Base-by-base conservation (phyloP, 2,888 invertebrate genomes). In the Malacosoma neustria region DNA sequence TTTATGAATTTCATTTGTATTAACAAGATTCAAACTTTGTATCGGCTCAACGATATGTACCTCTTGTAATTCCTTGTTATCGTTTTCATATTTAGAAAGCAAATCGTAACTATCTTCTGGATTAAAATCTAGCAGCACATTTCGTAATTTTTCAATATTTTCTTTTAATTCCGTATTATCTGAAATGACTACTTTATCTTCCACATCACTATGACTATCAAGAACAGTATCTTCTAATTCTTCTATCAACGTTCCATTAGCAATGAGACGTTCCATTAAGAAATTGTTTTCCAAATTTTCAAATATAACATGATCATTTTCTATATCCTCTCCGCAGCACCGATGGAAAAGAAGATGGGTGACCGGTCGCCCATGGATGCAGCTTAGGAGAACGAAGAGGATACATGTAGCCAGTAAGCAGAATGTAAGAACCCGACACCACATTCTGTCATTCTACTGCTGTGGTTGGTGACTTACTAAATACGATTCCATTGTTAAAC, bases 401-500 rank as follows among this genome's bases (percentile, higher is more conserved):
- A 80, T 61, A 0, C 81, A 38, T 2, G 73, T 65, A 0, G 79
- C 77, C 3, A 84, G 47, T 0, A 79, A 41, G 36, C 82, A 84
- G 41, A 84, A 84, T 0, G 70, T 71, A 2, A 82, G 38, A 30
- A 81, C 62, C 36, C 82, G 51, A 50, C 80, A 75, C 82, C 75
- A 80, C 84, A 82, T 79, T 45, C 57, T 63, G 31, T 33, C 29
- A 22, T 37, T 42, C 41, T 37, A 22, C 14, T 13, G 7, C 6
- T 13, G 7, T 30, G 3, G 4, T n/a, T 12, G 14, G 13, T 34
- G 34, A 11, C 35, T 45, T 33, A 36, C 38, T 41, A 30, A 36
- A 30, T 37, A 14, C 48, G 51, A 32, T 22, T 37, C 42, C 42
- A 51, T 57, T 52, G 54, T 55, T 46, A 56, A 56, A 45, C 47